Evolutionary conservation across 2,797 vertebrate genomes (phyloP).

Genomic region (Enteromius afrohamiltoni): DNA sequence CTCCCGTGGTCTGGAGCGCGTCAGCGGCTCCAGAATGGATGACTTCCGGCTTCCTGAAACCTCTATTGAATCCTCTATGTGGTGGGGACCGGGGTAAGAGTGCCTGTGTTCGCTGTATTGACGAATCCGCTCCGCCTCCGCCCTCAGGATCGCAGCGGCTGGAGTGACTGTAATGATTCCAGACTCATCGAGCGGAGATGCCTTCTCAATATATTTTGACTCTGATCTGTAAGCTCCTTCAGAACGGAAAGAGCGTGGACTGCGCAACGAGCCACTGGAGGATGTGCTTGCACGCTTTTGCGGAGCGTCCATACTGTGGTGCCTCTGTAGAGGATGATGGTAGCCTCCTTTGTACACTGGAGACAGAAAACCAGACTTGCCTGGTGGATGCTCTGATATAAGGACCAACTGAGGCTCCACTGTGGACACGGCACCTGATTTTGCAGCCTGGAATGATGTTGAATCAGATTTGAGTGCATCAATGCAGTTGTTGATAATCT

Average conservation of each 20-base stretch:
- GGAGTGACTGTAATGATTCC: constrained; percentile 89
- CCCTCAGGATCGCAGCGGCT: constrained; percentile 85
- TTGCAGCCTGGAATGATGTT: constrained; percentile 89
- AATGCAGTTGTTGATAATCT: constrained; percentile 99
- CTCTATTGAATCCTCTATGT: constrained; percentile 84
- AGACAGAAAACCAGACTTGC: constrained; percentile 86
- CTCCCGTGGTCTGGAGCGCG: constrained; percentile 89
- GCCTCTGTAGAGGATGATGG: constrained; percentile 89
- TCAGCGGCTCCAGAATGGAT: constrained; percentile 91
- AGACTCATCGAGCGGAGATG: constrained; percentile 81
- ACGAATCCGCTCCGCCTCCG: constrained; percentile 92
- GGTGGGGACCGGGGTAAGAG: constrained; percentile 91
- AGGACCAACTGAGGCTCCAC: constrained; percentile 92
- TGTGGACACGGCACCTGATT: constrained; percentile 81
- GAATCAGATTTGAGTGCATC: constrained; percentile 98
- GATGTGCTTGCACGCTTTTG: constrained; percentile 90
- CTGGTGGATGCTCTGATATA: constrained; percentile 86
- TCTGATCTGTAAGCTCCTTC: constrained; percentile 88
- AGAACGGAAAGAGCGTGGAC: constrained; percentile 90
- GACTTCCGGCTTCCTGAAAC: constrained; percentile 82
- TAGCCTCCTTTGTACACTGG: constrained; percentile 88
- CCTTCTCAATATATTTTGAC: constrained; percentile 93
- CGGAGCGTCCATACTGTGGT: constrained; percentile 90
- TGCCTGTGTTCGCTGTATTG: constrained; percentile 95
- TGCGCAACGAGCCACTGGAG: constrained; percentile 87